Evolutionary conservation across 2,797 vertebrate species (phyloP), one percentile per base, ranked within the genome.

Genomic region (Chaunax sp.): DNA sequence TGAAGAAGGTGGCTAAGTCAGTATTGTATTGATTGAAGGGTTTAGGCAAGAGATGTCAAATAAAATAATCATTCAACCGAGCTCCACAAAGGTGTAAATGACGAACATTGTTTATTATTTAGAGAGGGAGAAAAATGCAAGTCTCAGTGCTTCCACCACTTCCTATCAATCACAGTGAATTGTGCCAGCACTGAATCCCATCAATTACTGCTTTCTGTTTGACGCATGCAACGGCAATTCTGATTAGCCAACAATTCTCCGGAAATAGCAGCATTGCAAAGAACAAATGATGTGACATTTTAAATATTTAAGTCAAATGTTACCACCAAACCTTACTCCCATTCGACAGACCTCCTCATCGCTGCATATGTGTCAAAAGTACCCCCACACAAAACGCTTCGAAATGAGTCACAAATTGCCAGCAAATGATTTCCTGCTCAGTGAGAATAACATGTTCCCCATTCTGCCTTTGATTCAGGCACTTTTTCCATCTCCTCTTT

Each of bases 381-480:
- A 61, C 77, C 55, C 54, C 58, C 69, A 49, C 75, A 81, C 72
- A 84, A 87, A 89, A 82, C 33, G 47, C 61, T 82, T 79, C 45
- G 68, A 90, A 92, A 92, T 90, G 86, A 92, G 78, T 40, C 38
- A 40, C 14, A 40, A 40, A 40, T 40, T 40, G 38, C 38, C 38
- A 40, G 15, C 73, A 85, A 93, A 92, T 92, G 82, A 93, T 92
- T 93, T 90, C 82, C 88, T 89, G 85, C 82, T 89, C 85, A 53
- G 78, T 54, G 61, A 78, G 81, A 89, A 92, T 90, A 92, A 92
- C 87, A 87, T 86, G 83, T 84, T 80, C 77, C 88, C 84, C 72
- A 70, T 22, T 77, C 89, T 82, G 83, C 87, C 87, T 93, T 92
- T 89, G 65, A 83, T 77, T 93, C 89, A 82, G 75, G 40, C 82